These are phyloP conservation scores for Botia kubotai DNA, from an alignment of 2,797 vertebrate species.

Conservation along the genomic window DNA sequence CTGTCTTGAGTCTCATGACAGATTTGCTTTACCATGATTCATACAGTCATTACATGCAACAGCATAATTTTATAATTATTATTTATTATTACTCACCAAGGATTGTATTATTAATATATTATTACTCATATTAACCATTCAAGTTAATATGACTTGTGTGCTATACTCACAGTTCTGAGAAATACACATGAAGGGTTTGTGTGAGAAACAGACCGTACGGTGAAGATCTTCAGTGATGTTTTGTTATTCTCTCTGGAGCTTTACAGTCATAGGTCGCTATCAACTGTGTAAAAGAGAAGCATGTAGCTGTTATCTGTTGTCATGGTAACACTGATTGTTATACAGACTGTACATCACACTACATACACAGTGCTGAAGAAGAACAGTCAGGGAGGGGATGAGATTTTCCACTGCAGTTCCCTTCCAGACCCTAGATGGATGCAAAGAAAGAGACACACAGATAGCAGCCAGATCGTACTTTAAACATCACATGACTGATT, in stretches of 20 bases:
- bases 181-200: no score
- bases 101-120: no score
- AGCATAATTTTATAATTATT: no score
- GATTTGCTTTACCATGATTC: not conserved
- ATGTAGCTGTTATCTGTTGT: constrained; percentile 14
- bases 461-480: not conserved
- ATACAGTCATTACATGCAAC: not conserved
- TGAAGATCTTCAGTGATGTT: no score
- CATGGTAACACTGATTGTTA: constrained; percentile 4
- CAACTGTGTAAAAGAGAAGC: not conserved
- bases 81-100: no score
- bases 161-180: no score
- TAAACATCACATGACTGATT: constrained; percentile 3
- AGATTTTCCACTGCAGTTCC: constrained; percentile 29
- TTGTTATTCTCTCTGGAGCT: not conserved
- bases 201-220: no score
- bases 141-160: no score
- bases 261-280: not conserved
- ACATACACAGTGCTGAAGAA: not conserved
- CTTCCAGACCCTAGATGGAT: constrained; percentile 39
- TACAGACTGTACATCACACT: constrained; percentile 10
- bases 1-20: not conserved
- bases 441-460: constrained; percentile 21
- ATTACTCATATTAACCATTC: no score
- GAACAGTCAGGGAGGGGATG: not conserved